Evolutionary conservation across 2,888 invertebrate genomes (phyloP).

Genomic region (Nasonia oneida): DNA sequence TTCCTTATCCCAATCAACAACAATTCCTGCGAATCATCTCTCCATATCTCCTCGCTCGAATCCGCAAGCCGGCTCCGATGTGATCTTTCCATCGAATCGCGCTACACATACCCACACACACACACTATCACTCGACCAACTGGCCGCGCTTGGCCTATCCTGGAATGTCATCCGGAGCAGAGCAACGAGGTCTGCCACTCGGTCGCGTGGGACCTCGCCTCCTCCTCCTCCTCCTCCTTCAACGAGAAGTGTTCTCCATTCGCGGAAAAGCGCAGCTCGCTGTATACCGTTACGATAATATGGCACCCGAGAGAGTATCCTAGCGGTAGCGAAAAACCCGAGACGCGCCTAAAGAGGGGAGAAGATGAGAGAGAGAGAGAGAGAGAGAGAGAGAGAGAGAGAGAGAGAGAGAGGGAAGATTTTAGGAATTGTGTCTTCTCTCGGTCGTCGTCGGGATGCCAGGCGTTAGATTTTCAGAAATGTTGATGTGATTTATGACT

Average conservation of each 20-base stretch:
- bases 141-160: slow-evolving; percentile 63
- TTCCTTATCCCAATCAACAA: neutral
- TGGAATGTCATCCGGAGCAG: slow-evolving; percentile 69
- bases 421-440: neutral
- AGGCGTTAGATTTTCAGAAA: slow-evolving; percentile 8
- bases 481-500: neutral
- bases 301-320: slow-evolving; percentile 36
- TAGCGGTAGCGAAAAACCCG: slow-evolving; percentile 5
- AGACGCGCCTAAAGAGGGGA: neutral
- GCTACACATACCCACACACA: neutral
- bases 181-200: slow-evolving; percentile 26
- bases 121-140: neutral
- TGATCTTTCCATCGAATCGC: neutral
- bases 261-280: slow-evolving; percentile 54
- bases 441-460: neutral
- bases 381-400: neutral
- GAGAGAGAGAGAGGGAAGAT: neutral
- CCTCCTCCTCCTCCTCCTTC: slow-evolving; percentile 1
- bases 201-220: slow-evolving; percentile 24
- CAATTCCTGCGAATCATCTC: neutral
- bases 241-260: slow-evolving; percentile 46
- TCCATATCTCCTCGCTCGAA: neutral
- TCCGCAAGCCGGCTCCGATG: neutral
- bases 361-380: neutral
- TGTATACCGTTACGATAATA: slow-evolving; percentile 61